Evolutionary conservation across 2,888 invertebrate genomes (phyloP).

Genomic region (Dryococelus australis): DNA sequence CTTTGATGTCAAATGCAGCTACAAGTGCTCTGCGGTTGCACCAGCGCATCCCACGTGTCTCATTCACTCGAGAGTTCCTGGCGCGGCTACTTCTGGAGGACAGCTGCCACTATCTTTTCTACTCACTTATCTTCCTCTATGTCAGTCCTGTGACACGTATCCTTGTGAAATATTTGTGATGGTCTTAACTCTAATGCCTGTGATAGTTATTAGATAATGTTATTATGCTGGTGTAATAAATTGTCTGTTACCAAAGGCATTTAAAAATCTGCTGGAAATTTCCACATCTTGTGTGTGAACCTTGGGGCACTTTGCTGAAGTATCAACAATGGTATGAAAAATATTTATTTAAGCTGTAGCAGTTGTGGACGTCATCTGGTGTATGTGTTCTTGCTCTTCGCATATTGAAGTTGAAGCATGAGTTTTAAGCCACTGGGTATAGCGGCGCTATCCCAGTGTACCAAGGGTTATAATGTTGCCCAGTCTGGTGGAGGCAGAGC

Average conservation of each 20-base stretch:
- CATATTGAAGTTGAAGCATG: too few species aligned
- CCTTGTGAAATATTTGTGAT: conserved; percentile 60
- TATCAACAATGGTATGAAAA: too few species aligned
- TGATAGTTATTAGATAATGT: background rate
- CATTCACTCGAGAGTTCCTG: conserved; percentile 84
- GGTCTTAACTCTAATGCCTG: background rate
- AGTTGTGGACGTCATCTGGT: too few species aligned
- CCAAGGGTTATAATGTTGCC: too few species aligned
- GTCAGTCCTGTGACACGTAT: conserved; percentile 89
- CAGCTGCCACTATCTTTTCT: conserved; percentile 96
- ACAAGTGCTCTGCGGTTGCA: conserved; percentile 94
- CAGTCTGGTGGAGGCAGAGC: too few species aligned
- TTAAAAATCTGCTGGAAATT: background rate
- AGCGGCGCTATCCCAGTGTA: too few species aligned
- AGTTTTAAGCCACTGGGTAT: too few species aligned
- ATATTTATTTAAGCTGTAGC: too few species aligned
- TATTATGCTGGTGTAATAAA: too few species aligned
- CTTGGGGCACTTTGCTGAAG: too few species aligned
- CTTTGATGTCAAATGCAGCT: conserved; percentile 91
- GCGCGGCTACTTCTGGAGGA: conserved; percentile 83
- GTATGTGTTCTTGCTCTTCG: too few species aligned
- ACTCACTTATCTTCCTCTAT: conserved; percentile 92
- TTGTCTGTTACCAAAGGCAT: background rate
- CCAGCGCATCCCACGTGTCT: conserved; percentile 87
- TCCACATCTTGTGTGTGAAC: background rate